Evolutionary conservation across 2,113 vertebrate genomes (phyloP), one percentile per base, ranked within the genome.

Genomic region (Harpagus bidentatus): DNA sequence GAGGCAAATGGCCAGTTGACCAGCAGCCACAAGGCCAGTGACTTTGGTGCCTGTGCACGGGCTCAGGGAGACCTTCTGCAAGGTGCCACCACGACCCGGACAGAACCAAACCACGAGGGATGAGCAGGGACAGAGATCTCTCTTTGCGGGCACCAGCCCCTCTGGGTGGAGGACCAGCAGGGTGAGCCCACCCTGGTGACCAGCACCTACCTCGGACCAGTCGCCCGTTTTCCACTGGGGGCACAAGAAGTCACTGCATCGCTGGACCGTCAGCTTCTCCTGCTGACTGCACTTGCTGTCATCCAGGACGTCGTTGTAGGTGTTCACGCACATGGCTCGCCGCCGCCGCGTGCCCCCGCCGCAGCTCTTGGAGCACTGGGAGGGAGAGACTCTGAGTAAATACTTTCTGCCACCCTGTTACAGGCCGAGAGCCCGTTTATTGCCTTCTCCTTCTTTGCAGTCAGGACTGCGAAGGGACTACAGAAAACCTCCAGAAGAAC

Each of bases 361-460:
- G 2, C 99, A 99, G 97, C 98, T 99, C 96, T 99, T 99, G 43
- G 99, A 99, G 97, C 99, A 99, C 99, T 99, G 95, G 3, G 59
- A 72, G 23, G 48, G 91, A 96, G 62, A 96, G 23, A 84, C 16
- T 15, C 6, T 2, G 20, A 38, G 11, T 17, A 62, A 86, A 25
- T 8, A 7, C 21, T 20, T 70, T 65, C 77, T 76, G 56, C 40
- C 53, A 11, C 62, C 40, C 48, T 17, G 8, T 17, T 48, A 21
- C 1, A 2, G 32, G 47, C 25, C 0, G 3, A 55, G 10, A 59
- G 28, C 29, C 45, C 52, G 6, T 52, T 79, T 67, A 63, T 8
- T 62, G 53, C 72, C 32, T 82, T 65, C 47, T 34, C 56, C 43
- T 38, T 5, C 53, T 43, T n/a, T 77, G 63, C 52, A 82, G 82